phyloP scores from a whole-genome alignment of 1,140 invertebrate species.

The Drosophila sucinea region DNA sequence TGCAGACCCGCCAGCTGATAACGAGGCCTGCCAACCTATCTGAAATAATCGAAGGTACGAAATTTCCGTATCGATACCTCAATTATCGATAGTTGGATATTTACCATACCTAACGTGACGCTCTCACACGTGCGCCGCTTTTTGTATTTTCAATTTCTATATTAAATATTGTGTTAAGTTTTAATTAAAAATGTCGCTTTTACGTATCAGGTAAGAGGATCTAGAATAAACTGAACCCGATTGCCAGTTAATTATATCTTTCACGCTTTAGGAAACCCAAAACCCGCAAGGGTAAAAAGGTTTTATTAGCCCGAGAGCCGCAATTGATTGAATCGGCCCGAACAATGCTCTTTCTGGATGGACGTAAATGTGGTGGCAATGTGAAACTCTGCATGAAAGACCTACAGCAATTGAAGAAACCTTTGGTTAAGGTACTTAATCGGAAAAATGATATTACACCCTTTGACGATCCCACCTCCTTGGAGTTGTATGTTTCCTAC shows the following conservation, averaged over 20 bases:
- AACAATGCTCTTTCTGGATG: constrained; percentile 92
- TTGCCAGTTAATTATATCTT: no score
- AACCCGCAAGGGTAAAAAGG: constrained; percentile 94
- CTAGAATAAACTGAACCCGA: not conserved
- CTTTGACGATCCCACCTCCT: constrained; percentile 91
- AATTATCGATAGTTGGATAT: not conserved
- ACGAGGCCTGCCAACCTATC: not conserved
- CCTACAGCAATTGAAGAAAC: constrained; percentile 94
- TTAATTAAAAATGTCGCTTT: constrained; percentile 66
- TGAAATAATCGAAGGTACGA: not conserved
- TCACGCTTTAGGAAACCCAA: constrained; percentile 88
- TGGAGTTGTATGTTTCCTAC: constrained; percentile 88
- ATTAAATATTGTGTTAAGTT: constrained; percentile 11
- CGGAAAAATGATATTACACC: constrained; percentile 93
- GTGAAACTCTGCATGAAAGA: constrained; percentile 93
- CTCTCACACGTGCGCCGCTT: constrained; percentile 59
- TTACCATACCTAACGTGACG: constrained; percentile 1
- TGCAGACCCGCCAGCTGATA: not conserved
- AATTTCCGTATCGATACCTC: not conserved
- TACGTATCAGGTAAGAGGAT: constrained; percentile 67
- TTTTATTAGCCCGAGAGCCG: constrained; percentile 91
- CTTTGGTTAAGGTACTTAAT: constrained; percentile 89
- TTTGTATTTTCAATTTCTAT: constrained; percentile 22
- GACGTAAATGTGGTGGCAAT: constrained; percentile 91
- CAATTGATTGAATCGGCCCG: constrained; percentile 96